Base-by-base conservation (phyloP, 1,140 invertebrate species). In the Aphelenchoides fujianensis region DNA sequence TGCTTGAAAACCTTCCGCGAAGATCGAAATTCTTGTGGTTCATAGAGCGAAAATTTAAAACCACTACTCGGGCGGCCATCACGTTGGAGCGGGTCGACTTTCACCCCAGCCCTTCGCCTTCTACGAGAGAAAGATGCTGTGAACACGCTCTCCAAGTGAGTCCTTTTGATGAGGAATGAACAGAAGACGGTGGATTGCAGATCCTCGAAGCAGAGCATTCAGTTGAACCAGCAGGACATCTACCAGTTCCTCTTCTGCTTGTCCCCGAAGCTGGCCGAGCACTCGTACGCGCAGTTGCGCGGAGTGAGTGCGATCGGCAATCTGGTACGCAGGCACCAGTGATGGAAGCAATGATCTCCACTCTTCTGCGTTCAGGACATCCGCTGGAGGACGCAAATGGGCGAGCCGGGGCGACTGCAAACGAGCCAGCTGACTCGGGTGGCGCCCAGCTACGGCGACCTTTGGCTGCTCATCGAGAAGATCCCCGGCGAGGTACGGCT, bases 31-130 rank as follows among this genome's bases (percentile, higher is more conserved):
- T n/a, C n/a, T n/a, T n/a, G 92, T 97, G 3, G 97, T 93, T 86
- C 86, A 98, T 74, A 95, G 98, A 87, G 94, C 94, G 3, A 93
- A 96, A 87, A 92, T 97, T 69, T 92, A 96, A 86, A 97, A 97
- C 86, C 91, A 94, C 54, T 96, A 93, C 54, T 88, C 90, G 61
- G 89, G n/a, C 90, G 1, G 90, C 92, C 27, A 93, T 97, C 79
- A 92, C 91, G 81, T 89, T 96, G 77, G 93, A 96, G 86, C 92
- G 91, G 88, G 92, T 97, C 2, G 89, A 90, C 36, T 86, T 97
- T 57, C 94, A 97, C 86, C 91, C 94, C 30, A n/a, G n/a, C n/a
- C n/a, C n/a, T 94, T 93, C 1, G 88, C 91, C 70, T 89, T 92
- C 77, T 98, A 96, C 86, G 89, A 88, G 75, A 72, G 23, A 79